These are phyloP conservation scores for Ooceraea biroi DNA, from an alignment of 1,140 invertebrate species.

Conservation along the genomic window DNA sequence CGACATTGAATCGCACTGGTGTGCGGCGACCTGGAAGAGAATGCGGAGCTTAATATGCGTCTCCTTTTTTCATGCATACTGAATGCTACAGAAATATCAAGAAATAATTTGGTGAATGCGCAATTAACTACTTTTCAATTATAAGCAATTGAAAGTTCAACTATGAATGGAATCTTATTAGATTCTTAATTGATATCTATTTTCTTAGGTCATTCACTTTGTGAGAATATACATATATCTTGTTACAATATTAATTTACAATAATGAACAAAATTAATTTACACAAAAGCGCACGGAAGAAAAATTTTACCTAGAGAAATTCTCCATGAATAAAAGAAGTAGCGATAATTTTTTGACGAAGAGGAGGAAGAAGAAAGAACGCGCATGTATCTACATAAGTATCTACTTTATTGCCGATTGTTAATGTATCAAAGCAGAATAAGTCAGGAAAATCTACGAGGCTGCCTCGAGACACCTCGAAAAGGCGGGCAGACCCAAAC, in stretches of 20 bases:
- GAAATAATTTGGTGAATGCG: not conserved
- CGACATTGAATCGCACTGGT: constrained; percentile 17
- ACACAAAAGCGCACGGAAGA: no score
- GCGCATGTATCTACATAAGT: constrained; percentile 6
- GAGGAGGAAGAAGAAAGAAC: not conserved
- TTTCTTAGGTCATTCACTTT: no score
- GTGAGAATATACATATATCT: no score
- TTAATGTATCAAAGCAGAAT: not conserved
- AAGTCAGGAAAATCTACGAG: constrained; percentile 25
- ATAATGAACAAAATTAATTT: no score
- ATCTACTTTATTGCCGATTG: constrained; percentile 20
- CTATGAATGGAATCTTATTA: no score
- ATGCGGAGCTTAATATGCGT: not conserved
- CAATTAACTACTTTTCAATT: no score
- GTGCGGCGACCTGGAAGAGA: constrained; percentile 18
- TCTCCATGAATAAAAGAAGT: not conserved
- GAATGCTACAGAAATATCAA: not conserved
- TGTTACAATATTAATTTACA: no score
- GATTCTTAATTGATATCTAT: no score
- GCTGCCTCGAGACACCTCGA: not conserved
- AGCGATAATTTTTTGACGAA: not conserved
- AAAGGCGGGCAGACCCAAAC: not conserved
- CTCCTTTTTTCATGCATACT: not conserved
- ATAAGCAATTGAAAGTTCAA: no score
- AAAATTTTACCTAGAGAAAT: not conserved